These are phyloP conservation scores for Megaleporinus macrocephalus DNA, from an alignment of 2,113 vertebrate species.

Conservation along the genomic window DNA sequence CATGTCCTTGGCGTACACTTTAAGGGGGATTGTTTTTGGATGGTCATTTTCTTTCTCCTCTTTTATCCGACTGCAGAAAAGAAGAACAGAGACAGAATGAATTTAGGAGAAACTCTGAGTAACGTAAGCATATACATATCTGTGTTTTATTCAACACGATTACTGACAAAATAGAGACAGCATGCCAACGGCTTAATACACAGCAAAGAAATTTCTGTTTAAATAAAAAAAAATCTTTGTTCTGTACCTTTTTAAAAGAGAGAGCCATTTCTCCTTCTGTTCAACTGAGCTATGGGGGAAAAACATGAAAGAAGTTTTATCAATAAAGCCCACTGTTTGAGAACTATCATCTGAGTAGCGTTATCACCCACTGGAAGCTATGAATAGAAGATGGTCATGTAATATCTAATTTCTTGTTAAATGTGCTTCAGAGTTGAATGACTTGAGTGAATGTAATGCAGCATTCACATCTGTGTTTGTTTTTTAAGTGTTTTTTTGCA, in stretches of 20 bases:
- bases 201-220: not conserved
- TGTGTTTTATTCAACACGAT: not conserved
- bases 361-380: not conserved
- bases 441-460: not conserved
- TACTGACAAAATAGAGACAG: not conserved
- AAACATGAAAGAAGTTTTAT: constrained; percentile 18
- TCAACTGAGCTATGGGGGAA: constrained; percentile 82
- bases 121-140: not conserved
- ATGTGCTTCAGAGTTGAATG: not conserved
- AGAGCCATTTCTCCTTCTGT: constrained; percentile 90
- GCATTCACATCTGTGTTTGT: not conserved
- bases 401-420: not conserved
- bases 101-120: constrained; percentile 45
- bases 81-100: constrained; percentile 21
- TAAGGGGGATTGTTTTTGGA: constrained; percentile 91
- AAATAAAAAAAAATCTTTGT: constrained; percentile 22
- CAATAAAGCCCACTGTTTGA: constrained; percentile 4
- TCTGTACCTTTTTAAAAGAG: constrained; percentile 86
- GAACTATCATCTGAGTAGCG: not conserved
- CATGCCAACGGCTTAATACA: not conserved
- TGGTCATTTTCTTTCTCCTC: constrained; percentile 92
- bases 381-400: not conserved
- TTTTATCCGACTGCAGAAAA: constrained; percentile 81
- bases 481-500: not conserved
- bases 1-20: constrained; percentile 91